phyloP scores from a whole-genome alignment of 2,888 invertebrate species.

The Xylophagus ater region DNA sequence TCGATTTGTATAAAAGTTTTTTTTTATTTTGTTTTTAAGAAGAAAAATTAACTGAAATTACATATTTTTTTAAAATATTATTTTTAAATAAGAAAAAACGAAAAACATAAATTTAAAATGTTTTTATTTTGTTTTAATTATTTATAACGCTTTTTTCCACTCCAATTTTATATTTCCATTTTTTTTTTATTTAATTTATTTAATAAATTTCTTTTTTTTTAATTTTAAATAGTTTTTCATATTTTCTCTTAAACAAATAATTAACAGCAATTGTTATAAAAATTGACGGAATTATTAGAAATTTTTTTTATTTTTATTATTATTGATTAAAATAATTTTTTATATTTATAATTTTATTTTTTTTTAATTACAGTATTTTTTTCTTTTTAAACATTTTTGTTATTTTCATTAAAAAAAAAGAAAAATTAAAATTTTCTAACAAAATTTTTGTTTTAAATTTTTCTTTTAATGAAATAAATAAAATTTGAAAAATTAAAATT shows the following conservation, averaged over 20 bases:
- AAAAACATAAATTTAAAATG: background rate
- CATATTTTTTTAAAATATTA: no score
- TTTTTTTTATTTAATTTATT: background rate
- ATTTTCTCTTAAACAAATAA: constrained; percentile 9
- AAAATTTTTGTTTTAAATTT: constrained; percentile 4
- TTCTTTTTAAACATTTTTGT: background rate
- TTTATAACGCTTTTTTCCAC: background rate
- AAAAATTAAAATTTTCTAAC: constrained; percentile 1
- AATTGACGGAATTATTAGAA: constrained; percentile 14
- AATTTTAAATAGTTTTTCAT: background rate
- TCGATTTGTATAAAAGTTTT: no score
- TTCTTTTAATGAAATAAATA: no score
- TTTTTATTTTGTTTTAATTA: constrained; percentile 1
- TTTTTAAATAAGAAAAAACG: background rate
- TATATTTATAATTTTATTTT: background rate
- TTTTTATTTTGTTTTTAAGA: no score
- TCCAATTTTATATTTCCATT: background rate
- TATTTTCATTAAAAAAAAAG: constrained; percentile 4
- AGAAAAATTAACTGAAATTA: no score
- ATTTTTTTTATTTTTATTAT: constrained; percentile 7
- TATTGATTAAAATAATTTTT: constrained; percentile 5
- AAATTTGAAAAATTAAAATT: no score
- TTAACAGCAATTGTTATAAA: constrained; percentile 13
- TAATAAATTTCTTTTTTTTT: constrained; percentile 1
- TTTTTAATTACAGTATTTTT: constrained; percentile 6